Base-by-base conservation (phyloP, 2,797 vertebrate species). In the Sebastiscus albofasciatus region DNA sequence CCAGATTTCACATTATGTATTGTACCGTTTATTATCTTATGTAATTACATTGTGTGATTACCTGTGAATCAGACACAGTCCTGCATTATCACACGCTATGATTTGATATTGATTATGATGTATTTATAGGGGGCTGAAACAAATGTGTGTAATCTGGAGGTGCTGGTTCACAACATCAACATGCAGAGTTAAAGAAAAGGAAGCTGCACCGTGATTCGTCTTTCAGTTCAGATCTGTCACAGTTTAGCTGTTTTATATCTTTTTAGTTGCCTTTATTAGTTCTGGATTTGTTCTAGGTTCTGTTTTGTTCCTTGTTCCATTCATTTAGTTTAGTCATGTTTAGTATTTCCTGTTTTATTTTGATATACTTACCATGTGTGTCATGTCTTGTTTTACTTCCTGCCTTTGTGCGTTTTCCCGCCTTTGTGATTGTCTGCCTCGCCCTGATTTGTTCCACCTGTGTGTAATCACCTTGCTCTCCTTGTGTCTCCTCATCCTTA, bases 101-200 rank as follows among this genome's bases (percentile, higher is more conserved):
- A 83, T 82, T 74, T 67, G 76, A 85, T 87, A 90, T 88, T 60
- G 87, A 90, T 80, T 13, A 8, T 7, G 58, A 78, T 64, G 59
- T 13, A 33, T 75, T 77, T 49, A 27, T 2, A 22, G 16, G 13
- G 24, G 59, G 5, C 34, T 49, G 11, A 29, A 58, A 67, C 66
- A 67, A 60, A 70, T 3, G 13, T 5, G 26, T 59, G 31, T 68
- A 34, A 67, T 67, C 22, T 75, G n/a, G 22, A 67, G 20, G 46
- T 8, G 74, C 46, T 54, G 60, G 1, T 69, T 74, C 31, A 49
- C 69, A 22, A 58, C 4, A 54, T 34, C 22, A 22, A 8, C 55
- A 36, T 18, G 31, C 55, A 27, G 55, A 52, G 65, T 42, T 29
- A 10, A 24, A 66, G 24, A 20, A 24, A 24, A 55, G 26, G 71